Evolutionary conservation across 2,797 vertebrate genomes (phyloP), one percentile per base, ranked within the genome.

Genomic region (Dendrocincla tyrannina): DNA sequence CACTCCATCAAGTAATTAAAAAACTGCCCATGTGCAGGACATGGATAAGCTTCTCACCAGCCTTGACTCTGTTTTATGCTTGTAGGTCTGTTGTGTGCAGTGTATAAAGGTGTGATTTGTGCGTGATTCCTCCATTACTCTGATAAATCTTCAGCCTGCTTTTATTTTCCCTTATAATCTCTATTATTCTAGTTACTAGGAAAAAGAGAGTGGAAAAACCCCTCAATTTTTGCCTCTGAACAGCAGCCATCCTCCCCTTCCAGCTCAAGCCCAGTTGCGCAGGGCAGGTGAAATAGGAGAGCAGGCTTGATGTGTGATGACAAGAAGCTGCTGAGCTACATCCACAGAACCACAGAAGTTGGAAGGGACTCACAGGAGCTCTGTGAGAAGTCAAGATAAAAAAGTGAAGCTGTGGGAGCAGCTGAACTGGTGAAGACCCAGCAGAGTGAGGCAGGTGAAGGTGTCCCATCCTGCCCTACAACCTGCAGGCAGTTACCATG

Each of bases 1-100:
- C 87, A 13, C 37, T 83, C 86, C 83, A 94, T 80, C 84, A 91
- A 91, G 75, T 85, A 93, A 95, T 85, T 88, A 91, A 92, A 93
- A 93, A 79, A 52, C 49, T 76, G 75, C 53, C 64, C 78, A 44
- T 52, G 44, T 87, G 81, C 84, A 89, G 94, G 89, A 73, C 24
- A 5, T 30, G 70, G 81, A 63, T 89, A 82, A 95, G 85, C 70
- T 69, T 18, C 87, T 91, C 23, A 0, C 47, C 52, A 91, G 78
- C 59, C 78, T 77, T 42, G 68, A 33, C 56, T 80, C 72, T 60
- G 55, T 44, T 73, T 81, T 55, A 41, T 0, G 0, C 39, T 19
- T 39, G 3, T 1, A 7, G 4, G 3, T 44, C 33, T 74, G 10
- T 3, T 5, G 5, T 55, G 60, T 66, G 62, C 47, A 39, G 25